Evolutionary conservation across 2,888 invertebrate species (phyloP).

Genomic region (Mythimna loreyi): DNA sequence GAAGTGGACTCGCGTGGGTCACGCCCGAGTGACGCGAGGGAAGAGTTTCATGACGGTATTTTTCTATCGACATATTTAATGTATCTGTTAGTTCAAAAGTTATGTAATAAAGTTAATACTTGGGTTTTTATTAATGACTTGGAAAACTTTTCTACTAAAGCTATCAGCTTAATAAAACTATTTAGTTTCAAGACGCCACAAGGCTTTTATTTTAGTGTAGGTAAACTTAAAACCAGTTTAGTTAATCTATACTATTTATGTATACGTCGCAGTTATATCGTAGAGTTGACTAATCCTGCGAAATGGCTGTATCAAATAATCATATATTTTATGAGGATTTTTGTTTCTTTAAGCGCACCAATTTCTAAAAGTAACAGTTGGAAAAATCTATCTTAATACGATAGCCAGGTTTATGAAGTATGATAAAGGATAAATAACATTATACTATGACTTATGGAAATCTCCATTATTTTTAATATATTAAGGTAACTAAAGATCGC

Average conservation of each 20-base stretch:
- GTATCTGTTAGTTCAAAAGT: slow-evolving; percentile 18
- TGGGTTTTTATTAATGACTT: not conserved
- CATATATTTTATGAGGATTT: no score
- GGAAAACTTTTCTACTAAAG: not conserved
- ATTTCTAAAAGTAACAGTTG: no score
- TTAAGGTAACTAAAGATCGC: no score
- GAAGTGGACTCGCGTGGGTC: slow-evolving; percentile 43
- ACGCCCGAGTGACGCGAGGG: slow-evolving; percentile 1
- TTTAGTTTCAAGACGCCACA: not conserved
- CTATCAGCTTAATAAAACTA: not conserved
- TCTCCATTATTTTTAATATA: no score
- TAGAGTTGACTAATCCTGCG: no score
- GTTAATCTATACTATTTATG: not conserved
- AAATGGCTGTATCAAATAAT: no score
- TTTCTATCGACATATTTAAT: slow-evolving; percentile 19
- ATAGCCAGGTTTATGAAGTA: no score
- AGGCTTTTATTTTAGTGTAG: not conserved
- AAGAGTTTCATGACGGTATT: slow-evolving; percentile 32
- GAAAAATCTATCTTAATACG: no score
- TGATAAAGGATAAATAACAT: no score
- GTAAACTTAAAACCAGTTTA: not conserved
- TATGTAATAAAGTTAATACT: slow-evolving; percentile 1
- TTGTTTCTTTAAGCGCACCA: no score
- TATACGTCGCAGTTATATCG: no score
- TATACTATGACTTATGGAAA: no score